These are phyloP conservation scores for Phyllostomus discolor DNA, from an alignment of 2,113 vertebrate genomes.

Conservation along the genomic window DNA sequence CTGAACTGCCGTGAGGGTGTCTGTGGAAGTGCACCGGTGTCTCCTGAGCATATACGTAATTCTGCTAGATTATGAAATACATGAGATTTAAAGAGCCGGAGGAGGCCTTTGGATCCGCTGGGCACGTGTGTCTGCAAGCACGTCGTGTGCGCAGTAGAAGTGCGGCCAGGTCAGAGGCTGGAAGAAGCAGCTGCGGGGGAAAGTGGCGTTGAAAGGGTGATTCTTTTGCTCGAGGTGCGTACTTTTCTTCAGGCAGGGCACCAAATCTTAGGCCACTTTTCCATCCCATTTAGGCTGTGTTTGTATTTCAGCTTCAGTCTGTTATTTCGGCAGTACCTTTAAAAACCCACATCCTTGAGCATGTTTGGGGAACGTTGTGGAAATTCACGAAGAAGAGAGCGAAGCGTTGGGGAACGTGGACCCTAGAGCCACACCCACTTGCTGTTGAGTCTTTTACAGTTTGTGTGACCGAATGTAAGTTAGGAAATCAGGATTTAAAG, in stretches of 20 bases:
- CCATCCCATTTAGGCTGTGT: not conserved
- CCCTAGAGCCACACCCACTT: not conserved
- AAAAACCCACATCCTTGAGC: not conserved
- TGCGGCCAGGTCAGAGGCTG: not conserved
- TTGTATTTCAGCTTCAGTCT: slow-evolving; percentile 41
- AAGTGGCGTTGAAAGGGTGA: not conserved
- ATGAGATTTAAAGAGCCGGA: not conserved
- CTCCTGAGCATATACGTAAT: not conserved
- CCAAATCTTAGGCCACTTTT: slow-evolving; percentile 12
- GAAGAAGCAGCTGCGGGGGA: not conserved
- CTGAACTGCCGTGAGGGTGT: slow-evolving; percentile 74
- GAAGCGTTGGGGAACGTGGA: slow-evolving; percentile 29
- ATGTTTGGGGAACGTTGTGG: slow-evolving; percentile 18
- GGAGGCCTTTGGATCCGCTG: not conserved
- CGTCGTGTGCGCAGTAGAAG: not conserved
- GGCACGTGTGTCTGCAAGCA: not conserved
- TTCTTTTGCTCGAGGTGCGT: not conserved
- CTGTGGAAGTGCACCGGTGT: slow-evolving; percentile 48
- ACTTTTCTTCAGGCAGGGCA: slow-evolving; percentile 31
- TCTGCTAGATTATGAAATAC: not conserved
- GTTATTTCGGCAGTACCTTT: slow-evolving; percentile 9
- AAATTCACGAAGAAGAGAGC: slow-evolving; percentile 41
- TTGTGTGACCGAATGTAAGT: not conserved
- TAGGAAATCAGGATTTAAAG: not conserved
- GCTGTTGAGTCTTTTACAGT: not conserved